Evolutionary conservation across 1,140 invertebrate species (phyloP), one percentile per base, ranked within the genome.

Genomic region (Ceratitis capitata): DNA sequence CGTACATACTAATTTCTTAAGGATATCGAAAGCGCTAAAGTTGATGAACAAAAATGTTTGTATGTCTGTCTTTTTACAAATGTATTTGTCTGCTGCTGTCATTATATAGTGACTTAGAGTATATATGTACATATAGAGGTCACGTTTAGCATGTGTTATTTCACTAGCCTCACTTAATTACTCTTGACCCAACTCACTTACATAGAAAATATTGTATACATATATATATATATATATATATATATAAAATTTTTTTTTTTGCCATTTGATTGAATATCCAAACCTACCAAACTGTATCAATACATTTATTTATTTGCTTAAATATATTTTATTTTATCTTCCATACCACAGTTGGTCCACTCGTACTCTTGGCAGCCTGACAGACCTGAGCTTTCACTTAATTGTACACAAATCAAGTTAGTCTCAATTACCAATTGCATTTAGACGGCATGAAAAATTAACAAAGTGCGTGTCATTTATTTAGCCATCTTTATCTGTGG

Each of bases 381-480:
- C 16, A 29, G 9, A 3, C 14, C 14, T 26, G 16, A 35, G n/a
- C 69, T 45, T 78, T 45, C 69, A 45, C 69, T 45, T n/a, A 23
- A 45, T 45, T 23, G 69, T n/a, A 78, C 69, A 19, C 35, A 78
- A 47, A 78, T 78, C 69, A 45, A 78, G 69, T 78, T 78, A 45
- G 69, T 78, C 69, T 78, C 69, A 78, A 78, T 78, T 78, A 78
- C 69, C 69, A 78, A 42, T 78, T 45, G 35, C 69, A 29, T 45
- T 78, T 78, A 45, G 69, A 16, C 69, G 23, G 9, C n/a, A 78
- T 45, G n/a, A 78, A 78, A 78, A 78, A 78, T 78, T 78, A 78
- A 78, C 69, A 45, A 78, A 78, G 69, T 78, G 69, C 69, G 69
- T 78, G 42, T 23, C 69, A 42, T 78, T 78, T 78, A 26, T 61